Percentiles rank a stretch among this genome's conserved stretches.
phyloP scores from a whole-genome alignment of 2,888 invertebrate species.

The Eupithecia subumbrata region DNA sequence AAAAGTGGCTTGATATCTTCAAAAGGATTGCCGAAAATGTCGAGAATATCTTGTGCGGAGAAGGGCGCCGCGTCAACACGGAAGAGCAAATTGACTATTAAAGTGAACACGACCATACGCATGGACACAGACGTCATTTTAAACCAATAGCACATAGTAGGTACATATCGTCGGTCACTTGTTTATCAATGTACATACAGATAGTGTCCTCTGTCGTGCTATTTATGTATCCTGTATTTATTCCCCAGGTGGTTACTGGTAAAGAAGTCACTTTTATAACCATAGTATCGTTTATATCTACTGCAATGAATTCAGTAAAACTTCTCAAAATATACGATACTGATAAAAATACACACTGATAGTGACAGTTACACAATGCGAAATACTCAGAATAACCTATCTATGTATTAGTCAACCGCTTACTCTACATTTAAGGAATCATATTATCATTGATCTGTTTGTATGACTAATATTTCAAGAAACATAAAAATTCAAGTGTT shows the following conservation, averaged over 20 bases:
- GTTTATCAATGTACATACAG: slow-evolving; percentile 56
- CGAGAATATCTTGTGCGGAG: slow-evolving; percentile 58
- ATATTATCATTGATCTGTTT: background rate
- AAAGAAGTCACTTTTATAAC: background rate
- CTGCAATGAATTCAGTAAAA: background rate
- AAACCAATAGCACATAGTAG: slow-evolving; percentile 56
- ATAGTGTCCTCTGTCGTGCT: slow-evolving; percentile 37
- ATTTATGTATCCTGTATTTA: slow-evolving; percentile 25
- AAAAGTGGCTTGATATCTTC: slow-evolving; percentile 55
- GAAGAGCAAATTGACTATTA: slow-evolving; percentile 61
- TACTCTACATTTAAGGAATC: background rate
- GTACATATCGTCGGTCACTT: slow-evolving; percentile 49
- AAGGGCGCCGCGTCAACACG: slow-evolving; percentile 56
- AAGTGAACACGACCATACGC: slow-evolving; percentile 64
- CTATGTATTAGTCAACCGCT: background rate
- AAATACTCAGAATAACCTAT: background rate
- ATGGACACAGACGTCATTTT: slow-evolving; percentile 71
- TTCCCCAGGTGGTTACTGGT: slow-evolving; percentile 5
- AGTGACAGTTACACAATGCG: background rate
- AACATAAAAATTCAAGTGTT: background rate
- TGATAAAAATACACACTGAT: slow-evolving; percentile 3
- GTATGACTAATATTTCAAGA: background rate
- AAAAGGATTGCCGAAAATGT: slow-evolving; percentile 71
- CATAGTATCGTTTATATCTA: background rate
- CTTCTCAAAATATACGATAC: background rate